These are phyloP conservation scores for Leucophenga maculata DNA, from an alignment of 2,888 invertebrate species.

Conservation along the genomic window DNA sequence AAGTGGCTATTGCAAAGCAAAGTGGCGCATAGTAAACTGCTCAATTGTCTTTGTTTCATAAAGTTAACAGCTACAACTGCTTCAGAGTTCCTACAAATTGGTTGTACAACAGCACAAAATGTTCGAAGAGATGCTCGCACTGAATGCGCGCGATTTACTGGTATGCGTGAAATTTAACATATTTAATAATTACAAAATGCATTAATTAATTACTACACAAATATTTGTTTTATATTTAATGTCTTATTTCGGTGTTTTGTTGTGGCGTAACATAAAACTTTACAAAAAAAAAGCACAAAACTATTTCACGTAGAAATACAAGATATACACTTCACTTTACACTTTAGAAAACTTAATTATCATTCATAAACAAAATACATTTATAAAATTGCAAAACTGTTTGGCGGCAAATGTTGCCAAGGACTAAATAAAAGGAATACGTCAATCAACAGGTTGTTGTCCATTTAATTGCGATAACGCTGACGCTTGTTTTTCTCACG, in stretches of 20 bases:
- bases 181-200: neutral
- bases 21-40: too few relatives aligned
- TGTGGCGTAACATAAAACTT: neutral
- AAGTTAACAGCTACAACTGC: slow-evolving; percentile 41
- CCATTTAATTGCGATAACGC: slow-evolving; percentile 20
- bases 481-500: slow-evolving; percentile 43
- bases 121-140: slow-evolving; percentile 48
- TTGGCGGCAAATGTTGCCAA: neutral
- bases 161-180: slow-evolving; percentile 47
- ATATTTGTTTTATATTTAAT: neutral
- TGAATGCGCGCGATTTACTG: slow-evolving; percentile 57
- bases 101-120: slow-evolving; percentile 8
- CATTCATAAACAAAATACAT: neutral
- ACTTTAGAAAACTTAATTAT: neutral
- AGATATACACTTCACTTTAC: neutral
- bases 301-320: neutral
- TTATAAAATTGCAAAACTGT: neutral
- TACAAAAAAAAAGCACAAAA: slow-evolving; percentile 13
- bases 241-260: slow-evolving; percentile 8
- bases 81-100: neutral
- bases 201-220: neutral
- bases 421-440: neutral
- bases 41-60: neutral
- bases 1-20: too few relatives aligned
- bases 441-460: slow-evolving; percentile 5